Percentiles rank a stretch among this genome's conserved stretches.
phyloP scores from a whole-genome alignment of 2,113 vertebrate species.

The Verasper variegatus region DNA sequence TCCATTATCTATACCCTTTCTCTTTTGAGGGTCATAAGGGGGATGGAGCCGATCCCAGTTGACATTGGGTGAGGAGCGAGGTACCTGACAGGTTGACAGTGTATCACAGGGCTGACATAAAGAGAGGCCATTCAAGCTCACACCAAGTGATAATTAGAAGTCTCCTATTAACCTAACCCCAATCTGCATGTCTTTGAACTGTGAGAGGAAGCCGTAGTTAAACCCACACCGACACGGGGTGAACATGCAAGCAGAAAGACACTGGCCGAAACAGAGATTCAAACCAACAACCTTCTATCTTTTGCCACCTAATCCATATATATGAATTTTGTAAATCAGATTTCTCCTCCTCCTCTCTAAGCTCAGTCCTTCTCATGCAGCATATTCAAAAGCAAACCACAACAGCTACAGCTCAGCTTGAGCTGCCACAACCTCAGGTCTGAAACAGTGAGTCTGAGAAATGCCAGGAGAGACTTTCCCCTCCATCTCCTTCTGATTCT shows the following conservation, averaged over 20 bases:
- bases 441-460: constrained; percentile 16
- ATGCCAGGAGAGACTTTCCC: constrained; percentile 54
- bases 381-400: constrained; percentile 20
- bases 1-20: no score
- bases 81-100: no score
- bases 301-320: neutral
- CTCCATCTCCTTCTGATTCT: constrained; percentile 63
- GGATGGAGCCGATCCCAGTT: no score
- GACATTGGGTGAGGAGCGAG: no score
- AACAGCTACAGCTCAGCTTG: constrained; percentile 35
- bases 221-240: no score
- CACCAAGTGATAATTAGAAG: no score
- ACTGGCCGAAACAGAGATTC: neutral
- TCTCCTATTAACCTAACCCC: no score
- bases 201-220: no score
- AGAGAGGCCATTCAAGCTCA: no score
- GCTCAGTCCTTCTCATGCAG: neutral
- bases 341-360: constrained; percentile 5
- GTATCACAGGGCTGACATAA: no score
- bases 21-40: no score
- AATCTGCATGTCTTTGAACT: no score
- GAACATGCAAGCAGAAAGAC: neutral
- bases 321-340: neutral
- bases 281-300: neutral
- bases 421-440: constrained; percentile 34